Conservation (phyloP, 2,888 invertebrate genomes). For the Netelia melanura region DNA sequence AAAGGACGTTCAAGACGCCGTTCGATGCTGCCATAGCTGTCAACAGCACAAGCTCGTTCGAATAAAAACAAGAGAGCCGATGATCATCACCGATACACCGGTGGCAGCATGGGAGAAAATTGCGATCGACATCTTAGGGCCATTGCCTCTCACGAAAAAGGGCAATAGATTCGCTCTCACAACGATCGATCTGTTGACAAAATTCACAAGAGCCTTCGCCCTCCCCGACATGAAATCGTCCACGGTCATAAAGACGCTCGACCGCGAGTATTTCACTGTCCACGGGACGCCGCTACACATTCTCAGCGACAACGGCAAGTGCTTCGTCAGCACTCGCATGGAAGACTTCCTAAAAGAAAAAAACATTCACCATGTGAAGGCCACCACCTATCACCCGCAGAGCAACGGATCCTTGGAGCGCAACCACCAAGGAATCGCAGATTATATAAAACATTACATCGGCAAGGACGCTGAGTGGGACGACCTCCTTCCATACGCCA, state of each 20-base stretch:
- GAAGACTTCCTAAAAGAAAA: not conserved
- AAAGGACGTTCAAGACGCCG: not conserved
- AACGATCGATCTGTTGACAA: not conserved
- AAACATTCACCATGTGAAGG: not conserved
- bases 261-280: not conserved
- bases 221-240: not conserved
- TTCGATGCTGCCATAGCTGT: too few relatives aligned
- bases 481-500: too few relatives aligned
- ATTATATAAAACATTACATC: not conserved
- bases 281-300: too few relatives aligned
- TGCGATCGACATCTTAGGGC: not conserved
- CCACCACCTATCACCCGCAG: not conserved
- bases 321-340: not conserved
- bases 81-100: not conserved
- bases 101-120: not conserved
- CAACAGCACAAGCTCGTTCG: too few relatives aligned
- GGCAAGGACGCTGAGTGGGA: too few relatives aligned
- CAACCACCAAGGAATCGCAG: not conserved
- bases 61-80: not conserved
- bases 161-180: not conserved
- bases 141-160: not conserved
- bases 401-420: not conserved
- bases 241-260: not conserved
- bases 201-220: not conserved
- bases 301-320: too few relatives aligned